phyloP scores from a whole-genome alignment of 1,140 invertebrate genomes.

The Microvelia longipes region DNA sequence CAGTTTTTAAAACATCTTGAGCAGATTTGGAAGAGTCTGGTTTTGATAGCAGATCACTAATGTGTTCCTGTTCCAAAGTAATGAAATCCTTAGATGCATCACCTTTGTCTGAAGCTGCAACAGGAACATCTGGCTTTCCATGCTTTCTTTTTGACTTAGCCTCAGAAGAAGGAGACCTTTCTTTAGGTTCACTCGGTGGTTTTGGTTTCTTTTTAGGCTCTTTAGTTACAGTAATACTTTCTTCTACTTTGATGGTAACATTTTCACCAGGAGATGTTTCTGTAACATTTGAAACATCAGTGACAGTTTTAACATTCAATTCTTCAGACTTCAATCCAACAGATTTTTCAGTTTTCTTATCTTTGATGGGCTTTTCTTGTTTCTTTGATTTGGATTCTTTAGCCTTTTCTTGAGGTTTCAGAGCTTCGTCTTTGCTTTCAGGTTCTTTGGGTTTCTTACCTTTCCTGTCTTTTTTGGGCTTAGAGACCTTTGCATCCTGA shows the following conservation, averaged over 20 bases:
- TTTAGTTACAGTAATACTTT: slow-evolving; percentile 35
- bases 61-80: not conserved
- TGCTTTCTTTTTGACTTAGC: not conserved
- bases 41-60: not conserved
- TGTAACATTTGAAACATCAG: no score
- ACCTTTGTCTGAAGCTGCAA: not conserved
- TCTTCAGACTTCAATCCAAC: no score
- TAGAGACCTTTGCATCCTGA: not conserved
- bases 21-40: not conserved
- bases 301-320: no score
- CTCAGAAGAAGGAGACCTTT: not conserved
- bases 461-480: not conserved
- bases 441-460: not conserved
- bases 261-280: no score
- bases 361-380: slow-evolving; percentile 12
- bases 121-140: not conserved
- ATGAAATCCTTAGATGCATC: not conserved
- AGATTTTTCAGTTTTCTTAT: no score
- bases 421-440: not conserved
- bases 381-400: slow-evolving; percentile 1
- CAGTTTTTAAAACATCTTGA: not conserved
- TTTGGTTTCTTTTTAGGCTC: slow-evolving; percentile 18
- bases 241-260: slow-evolving; percentile 33
- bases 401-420: not conserved
- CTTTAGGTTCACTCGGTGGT: not conserved